Base-by-base conservation (phyloP, 1,140 invertebrate species). In the Parapsyche elsis region DNA sequence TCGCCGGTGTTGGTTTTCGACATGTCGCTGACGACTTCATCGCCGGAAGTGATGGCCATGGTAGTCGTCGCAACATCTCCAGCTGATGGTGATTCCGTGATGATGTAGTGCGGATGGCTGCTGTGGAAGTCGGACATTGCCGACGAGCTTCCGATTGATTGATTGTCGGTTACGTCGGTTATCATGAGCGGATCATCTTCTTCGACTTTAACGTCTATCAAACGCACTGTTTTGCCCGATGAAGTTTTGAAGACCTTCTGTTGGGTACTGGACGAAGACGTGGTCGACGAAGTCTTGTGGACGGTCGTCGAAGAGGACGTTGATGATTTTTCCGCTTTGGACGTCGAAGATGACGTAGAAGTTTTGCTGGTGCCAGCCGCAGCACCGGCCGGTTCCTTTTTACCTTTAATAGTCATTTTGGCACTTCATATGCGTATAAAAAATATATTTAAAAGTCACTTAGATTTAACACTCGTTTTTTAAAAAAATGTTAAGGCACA, bases 121-220 rank as follows among this genome's bases (percentile, higher is more conserved):
- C 87, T 88, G 80, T 89, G 89, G 83, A 86, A 86, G 80, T 89
- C 88, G 5, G 88, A 89, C 82, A 89, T 85, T 0, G 78, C 76
- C 64, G 87, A 88, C 44, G 88, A 89, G 78, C 88, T 88, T 59
- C 86, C 86, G 44, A 88, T 85, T 61, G 88, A 90, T 53, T 86
- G 85, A 71, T 88, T 86, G 80, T 90, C 88, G 57, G 87, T 87
- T 45, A 89, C 84, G 80, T 90, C 88, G 24, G 88, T 89, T 78
- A 90, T 90, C 88, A 89, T 88, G 14, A 90, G 85, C 46, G 88
- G 88, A 81, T 90, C 88, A 78, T 89, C 88, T 80, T 89, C 87
- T 81, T 90, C 88, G 80, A 90, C 88, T 84, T 90, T 89, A 75
- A 90, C 88, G 76, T 90, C 87, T 76, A 90, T 89, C 78, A 88